phyloP scores from a whole-genome alignment of 1,140 invertebrate genomes.

The Subanguina moxae region DNA sequence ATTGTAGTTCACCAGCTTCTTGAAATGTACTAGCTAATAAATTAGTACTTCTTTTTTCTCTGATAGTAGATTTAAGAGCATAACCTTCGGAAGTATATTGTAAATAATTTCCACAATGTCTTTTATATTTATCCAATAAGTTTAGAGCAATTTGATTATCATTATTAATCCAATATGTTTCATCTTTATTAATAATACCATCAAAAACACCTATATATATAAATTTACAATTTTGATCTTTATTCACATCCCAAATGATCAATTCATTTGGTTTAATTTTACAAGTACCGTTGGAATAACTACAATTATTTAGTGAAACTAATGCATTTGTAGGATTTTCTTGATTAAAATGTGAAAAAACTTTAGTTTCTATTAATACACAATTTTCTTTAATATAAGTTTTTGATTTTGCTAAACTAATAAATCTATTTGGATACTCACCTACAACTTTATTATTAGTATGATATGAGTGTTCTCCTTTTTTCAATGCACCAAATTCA shows the following conservation, averaged over 20 bases:
- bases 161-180: constrained; percentile 8
- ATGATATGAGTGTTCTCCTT: constrained; percentile 19
- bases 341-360: constrained; percentile 33
- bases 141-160: constrained; percentile 25
- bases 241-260: constrained; percentile 31
- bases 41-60: constrained; percentile 31
- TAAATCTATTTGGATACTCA: constrained; percentile 36
- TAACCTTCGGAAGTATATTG: constrained; percentile 32
- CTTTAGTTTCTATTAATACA: constrained; percentile 33
- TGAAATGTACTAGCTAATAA: constrained; percentile 9
- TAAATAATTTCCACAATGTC: constrained; percentile 23
- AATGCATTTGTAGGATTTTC: constrained; percentile 18
- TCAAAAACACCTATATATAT: constrained; percentile 15
- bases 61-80: constrained; percentile 30
- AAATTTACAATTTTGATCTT: constrained; percentile 16
- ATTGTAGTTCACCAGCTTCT: constrained; percentile 18
- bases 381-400: constrained; percentile 34
- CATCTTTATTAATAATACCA: constrained; percentile 12
- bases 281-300: constrained; percentile 32
- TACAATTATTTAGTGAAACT: constrained; percentile 26
- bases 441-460: constrained; percentile 26
- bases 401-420: constrained; percentile 30
- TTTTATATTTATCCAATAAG: constrained; percentile 12
- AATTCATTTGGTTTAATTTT: constrained; percentile 35
- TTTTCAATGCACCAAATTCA: constrained; percentile 31